A percentile compares a stretch with the other conserved stretches of the same genome.
These are phyloP conservation scores for Sarotherodon lohbergeri DNA, from an alignment of 2,113 vertebrate species.

Conservation along the genomic window DNA sequence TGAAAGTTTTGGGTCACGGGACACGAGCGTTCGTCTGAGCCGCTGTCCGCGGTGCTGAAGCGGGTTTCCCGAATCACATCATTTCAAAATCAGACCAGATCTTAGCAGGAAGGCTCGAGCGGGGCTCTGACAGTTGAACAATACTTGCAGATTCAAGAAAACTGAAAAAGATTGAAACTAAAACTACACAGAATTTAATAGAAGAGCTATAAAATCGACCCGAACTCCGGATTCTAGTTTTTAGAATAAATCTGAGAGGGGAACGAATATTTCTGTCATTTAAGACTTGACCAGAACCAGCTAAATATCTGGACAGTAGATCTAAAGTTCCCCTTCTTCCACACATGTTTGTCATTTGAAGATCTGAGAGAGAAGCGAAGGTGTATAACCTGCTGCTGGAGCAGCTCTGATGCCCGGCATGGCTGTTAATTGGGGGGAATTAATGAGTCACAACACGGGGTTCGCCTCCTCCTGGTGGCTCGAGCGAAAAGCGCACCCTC, in stretches of 20 bases:
- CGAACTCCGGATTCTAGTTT: background rate
- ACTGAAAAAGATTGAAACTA: background rate
- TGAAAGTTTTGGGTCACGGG: background rate
- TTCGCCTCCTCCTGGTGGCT: constrained; percentile 58
- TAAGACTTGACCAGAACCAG: background rate
- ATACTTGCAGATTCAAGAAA: background rate
- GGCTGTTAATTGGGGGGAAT: background rate
- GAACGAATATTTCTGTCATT: background rate
- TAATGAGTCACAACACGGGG: background rate
- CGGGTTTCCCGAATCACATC: background rate
- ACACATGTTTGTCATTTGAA: background rate
- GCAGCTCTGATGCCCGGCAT: background rate
- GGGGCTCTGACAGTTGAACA: background rate
- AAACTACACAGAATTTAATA: background rate
- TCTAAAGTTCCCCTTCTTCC: background rate
- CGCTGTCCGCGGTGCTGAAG: constrained; percentile 80
- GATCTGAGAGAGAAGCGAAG: background rate
- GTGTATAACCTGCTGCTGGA: background rate
- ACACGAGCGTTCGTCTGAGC: background rate
- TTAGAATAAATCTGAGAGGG: background rate
- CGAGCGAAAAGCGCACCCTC: constrained; percentile 18
- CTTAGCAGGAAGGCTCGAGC: background rate
- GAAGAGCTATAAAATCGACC: background rate
- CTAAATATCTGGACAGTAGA: background rate
- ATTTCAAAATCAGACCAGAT: background rate